Percentiles rank a stretch among this genome's conserved stretches.
These are phyloP conservation scores for Formica selysi DNA, from an alignment of 1,140 invertebrate species.

Conservation along the genomic window DNA sequence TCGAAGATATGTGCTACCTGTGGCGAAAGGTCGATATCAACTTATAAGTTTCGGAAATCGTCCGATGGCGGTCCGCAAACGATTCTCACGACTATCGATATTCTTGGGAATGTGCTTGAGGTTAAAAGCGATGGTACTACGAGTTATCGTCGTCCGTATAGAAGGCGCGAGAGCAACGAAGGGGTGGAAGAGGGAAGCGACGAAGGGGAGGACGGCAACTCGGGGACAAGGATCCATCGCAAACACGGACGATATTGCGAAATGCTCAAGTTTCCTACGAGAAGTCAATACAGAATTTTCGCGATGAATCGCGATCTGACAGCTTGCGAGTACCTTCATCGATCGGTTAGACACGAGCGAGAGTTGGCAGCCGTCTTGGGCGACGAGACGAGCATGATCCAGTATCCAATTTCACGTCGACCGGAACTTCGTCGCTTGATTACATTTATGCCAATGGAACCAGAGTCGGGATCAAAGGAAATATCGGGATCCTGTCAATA, in stretches of 20 bases:
- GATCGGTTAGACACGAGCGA: constrained; percentile 68
- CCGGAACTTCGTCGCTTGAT: constrained; percentile 70
- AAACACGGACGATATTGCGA: constrained; percentile 51
- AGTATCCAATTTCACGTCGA: constrained; percentile 65
- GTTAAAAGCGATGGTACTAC: constrained; percentile 70
- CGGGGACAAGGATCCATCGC: neutral
- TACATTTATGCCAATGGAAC: constrained; percentile 67
- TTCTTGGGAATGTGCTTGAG: constrained; percentile 73
- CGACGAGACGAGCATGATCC: constrained; percentile 72
- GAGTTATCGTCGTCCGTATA: constrained; percentile 53
- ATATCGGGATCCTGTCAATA: constrained; percentile 59
- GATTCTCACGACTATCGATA: constrained; percentile 71
- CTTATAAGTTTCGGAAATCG: constrained; percentile 65
- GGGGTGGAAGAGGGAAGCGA: neutral
- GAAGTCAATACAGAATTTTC: constrained; percentile 76
- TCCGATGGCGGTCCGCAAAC: neutral
- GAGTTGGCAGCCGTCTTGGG: constrained; percentile 65
- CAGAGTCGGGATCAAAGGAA: constrained; percentile 64
- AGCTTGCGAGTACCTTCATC: constrained; percentile 81
- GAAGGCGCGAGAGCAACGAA: neutral
- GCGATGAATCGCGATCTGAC: constrained; percentile 78
- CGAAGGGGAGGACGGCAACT: neutral
- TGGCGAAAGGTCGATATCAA: constrained; percentile 68
- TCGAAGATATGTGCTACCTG: constrained; percentile 59
- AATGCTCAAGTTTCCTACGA: constrained; percentile 17